Conservation (phyloP, 1,140 invertebrate genomes). For the Antheraea pernyi region DNA sequence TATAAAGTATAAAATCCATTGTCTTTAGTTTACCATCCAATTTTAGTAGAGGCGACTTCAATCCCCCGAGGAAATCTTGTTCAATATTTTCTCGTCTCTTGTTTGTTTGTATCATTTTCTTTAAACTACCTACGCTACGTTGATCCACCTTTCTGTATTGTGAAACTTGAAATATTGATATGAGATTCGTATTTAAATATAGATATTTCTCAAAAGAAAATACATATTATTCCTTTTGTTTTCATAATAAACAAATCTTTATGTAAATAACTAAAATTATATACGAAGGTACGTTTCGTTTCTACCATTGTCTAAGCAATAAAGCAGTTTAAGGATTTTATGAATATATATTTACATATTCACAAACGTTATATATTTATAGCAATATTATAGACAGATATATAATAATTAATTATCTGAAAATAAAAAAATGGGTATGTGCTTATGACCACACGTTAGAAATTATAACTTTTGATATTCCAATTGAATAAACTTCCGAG, state of each 20-base stretch:
- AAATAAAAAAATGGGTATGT: too few species aligned
- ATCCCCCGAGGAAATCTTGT: slow-evolving; percentile 50
- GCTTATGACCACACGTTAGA: too few species aligned
- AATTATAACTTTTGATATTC: too few species aligned
- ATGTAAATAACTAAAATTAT: background rate
- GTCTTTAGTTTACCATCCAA: slow-evolving; percentile 53
- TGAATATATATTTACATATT: too few species aligned
- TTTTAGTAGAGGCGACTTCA: slow-evolving; percentile 51
- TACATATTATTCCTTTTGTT: background rate
- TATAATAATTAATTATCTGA: too few species aligned
- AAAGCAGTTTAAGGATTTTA: background rate
- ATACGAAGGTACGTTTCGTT: background rate
- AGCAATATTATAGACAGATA: too few species aligned
- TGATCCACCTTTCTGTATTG: slow-evolving; percentile 22
- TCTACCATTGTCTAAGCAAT: background rate
- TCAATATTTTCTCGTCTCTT: slow-evolving; percentile 44
- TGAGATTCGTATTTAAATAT: background rate
- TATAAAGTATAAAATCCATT: slow-evolving; percentile 46
- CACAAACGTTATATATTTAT: too few species aligned
- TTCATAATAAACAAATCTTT: background rate
- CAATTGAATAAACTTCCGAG: too few species aligned
- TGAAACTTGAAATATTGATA: slow-evolving; percentile 5
- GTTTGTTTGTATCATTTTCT: slow-evolving; percentile 45
- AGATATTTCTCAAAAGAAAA: background rate
- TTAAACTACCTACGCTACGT: slow-evolving; percentile 26